These are phyloP conservation scores for Pantherophis guttatus DNA, from an alignment of 2,113 vertebrate genomes.

Conservation along the genomic window DNA sequence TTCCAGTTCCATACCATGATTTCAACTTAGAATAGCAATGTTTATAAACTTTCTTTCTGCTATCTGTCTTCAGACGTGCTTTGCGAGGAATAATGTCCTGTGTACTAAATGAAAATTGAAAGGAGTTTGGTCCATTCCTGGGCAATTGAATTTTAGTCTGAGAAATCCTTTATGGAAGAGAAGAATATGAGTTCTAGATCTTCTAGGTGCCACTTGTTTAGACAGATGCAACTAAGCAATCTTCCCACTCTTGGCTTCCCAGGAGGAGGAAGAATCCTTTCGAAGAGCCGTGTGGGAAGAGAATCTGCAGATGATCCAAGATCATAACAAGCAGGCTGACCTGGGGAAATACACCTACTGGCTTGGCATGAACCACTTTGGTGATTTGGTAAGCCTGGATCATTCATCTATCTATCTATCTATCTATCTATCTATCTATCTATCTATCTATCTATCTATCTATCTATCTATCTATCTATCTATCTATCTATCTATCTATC, in stretches of 20 bases:
- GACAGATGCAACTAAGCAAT: not conserved
- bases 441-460: too few relatives aligned
- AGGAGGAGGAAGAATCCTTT: constrained; percentile 19
- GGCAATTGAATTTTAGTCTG: not conserved
- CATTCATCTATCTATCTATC: accelerated
- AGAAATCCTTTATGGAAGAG: not conserved
- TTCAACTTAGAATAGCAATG: not conserved
- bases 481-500: too few relatives aligned
- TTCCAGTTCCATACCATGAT: not conserved
- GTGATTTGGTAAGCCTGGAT: constrained; percentile 54
- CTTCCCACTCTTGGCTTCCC: not conserved
- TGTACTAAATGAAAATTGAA: too few relatives aligned
- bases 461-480: accelerated
- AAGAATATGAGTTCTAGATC: not conserved
- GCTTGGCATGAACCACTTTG: constrained; percentile 58
- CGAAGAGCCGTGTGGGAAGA: constrained; percentile 56
- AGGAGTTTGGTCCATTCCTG: too few relatives aligned
- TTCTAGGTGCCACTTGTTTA: too few relatives aligned
- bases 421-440: too few relatives aligned
- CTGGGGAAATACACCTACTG: constrained; percentile 37
- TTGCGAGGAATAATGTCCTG: too few relatives aligned
- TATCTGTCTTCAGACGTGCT: too few relatives aligned
- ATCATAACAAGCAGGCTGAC: constrained; percentile 41
- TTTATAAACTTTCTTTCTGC: not conserved
- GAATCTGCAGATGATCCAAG: constrained; percentile 46